These are phyloP conservation scores for Junco hyemalis DNA, from an alignment of 2,113 vertebrate species.

Conservation along the genomic window DNA sequence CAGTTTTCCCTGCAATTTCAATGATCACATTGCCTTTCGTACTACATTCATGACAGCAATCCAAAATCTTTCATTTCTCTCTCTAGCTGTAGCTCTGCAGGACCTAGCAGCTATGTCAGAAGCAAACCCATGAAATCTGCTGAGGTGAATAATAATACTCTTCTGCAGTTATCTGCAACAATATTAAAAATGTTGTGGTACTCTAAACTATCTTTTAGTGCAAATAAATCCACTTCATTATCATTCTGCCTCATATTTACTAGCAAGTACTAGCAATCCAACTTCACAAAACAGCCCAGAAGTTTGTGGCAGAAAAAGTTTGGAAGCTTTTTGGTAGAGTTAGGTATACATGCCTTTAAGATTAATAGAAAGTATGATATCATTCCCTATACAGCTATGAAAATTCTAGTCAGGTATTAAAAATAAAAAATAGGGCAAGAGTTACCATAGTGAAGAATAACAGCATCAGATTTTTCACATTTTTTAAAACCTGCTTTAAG, in stretches of 20 bases:
- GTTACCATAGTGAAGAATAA: not conserved
- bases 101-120: not conserved
- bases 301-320: not conserved
- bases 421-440: not conserved
- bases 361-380: not conserved
- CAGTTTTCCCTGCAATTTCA: not conserved
- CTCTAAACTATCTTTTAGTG: not conserved
- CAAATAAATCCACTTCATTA: constrained; percentile 20
- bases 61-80: not conserved
- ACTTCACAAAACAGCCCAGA: not conserved
- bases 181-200: not conserved
- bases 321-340: not conserved
- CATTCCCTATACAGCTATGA: not conserved
- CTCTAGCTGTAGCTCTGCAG: not conserved
- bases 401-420: not conserved
- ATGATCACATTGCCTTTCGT: not conserved
- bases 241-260: not conserved
- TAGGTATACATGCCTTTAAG: not conserved
- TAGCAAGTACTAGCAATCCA: not conserved
- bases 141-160: not conserved
- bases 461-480: not conserved
- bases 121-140: not conserved
- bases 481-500: not conserved
- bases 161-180: not conserved
- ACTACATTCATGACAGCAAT: not conserved